phyloP scores from a whole-genome alignment of 2,797 vertebrate species.

The Tamandua tetradactyla region DNA sequence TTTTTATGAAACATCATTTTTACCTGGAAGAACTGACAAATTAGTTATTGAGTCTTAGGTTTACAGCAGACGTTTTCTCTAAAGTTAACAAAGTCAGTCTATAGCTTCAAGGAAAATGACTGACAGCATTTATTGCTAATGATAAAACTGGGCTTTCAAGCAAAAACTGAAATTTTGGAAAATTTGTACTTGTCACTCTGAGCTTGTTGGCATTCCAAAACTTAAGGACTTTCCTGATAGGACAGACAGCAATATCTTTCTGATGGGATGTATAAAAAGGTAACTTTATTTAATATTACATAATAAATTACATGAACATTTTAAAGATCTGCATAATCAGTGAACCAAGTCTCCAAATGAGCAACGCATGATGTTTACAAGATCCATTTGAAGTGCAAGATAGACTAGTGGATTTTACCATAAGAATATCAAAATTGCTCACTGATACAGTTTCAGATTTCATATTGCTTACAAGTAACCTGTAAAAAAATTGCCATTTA shows the following conservation, averaged over 20 bases:
- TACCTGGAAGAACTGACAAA: neutral
- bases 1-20: neutral
- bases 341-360: neutral
- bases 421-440: neutral
- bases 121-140: neutral
- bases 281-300: neutral
- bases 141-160: neutral
- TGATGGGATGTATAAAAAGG: neutral
- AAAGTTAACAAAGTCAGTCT: neutral
- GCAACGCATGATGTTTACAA: neutral
- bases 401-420: neutral
- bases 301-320: neutral
- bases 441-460: neutral
- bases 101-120: neutral
- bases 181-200: neutral
- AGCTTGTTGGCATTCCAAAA: neutral
- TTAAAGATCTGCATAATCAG: neutral
- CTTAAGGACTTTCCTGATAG: neutral
- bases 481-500: conserved; percentile 8
- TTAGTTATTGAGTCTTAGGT: neutral
- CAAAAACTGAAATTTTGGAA: neutral
- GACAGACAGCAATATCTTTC: neutral
- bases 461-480: neutral
- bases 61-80: neutral
- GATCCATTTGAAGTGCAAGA: neutral